Percentiles rank a stretch among this genome's conserved stretches.
Evolutionary conservation across 2,888 invertebrate genomes (phyloP).

Genomic region (Scaptomyza reducta): DNA sequence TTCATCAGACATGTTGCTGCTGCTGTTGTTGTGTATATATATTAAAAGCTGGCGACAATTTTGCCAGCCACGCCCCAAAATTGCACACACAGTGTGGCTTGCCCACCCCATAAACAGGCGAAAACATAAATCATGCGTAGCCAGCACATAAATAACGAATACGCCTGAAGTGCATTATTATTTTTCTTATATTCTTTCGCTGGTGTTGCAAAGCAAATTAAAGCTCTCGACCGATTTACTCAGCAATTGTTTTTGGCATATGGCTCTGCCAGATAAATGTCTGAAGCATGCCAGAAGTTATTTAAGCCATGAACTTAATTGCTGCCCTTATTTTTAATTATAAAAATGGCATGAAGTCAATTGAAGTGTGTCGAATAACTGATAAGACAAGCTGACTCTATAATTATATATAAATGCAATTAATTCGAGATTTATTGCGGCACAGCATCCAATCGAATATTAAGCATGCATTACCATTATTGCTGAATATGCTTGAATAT

Average conservation of each 20-base stretch:
- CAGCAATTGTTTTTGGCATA: slow-evolving; percentile 32
- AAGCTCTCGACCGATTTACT: slow-evolving; percentile 8
- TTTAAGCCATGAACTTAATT: slow-evolving; percentile 28
- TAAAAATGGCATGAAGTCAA: background rate
- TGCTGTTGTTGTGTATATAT: slow-evolving; percentile 13
- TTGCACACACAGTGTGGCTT: slow-evolving; percentile 30
- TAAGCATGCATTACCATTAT: background rate
- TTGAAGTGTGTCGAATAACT: background rate
- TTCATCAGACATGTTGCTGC: slow-evolving; percentile 29
- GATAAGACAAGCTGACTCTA: slow-evolving; percentile 1
- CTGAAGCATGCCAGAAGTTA: slow-evolving; percentile 19
- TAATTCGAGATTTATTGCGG: background rate
- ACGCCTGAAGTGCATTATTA: slow-evolving; percentile 44
- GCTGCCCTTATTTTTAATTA: background rate
- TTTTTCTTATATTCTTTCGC: slow-evolving; percentile 15
- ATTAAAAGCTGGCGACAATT: slow-evolving; percentile 48
- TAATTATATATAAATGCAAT: slow-evolving; percentile 9
- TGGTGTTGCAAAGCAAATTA: slow-evolving; percentile 10
- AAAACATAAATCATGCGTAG: slow-evolving; percentile 66
- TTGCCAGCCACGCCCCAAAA: slow-evolving; percentile 14
- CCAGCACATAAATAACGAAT: slow-evolving; percentile 73
- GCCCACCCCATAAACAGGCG: slow-evolving; percentile 8
- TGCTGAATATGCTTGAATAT: background rate
- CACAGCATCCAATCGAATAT: background rate
- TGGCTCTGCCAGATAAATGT: slow-evolving; percentile 21